A percentile compares a stretch with the other conserved stretches of the same genome.
Conservation (phyloP, 1,140 invertebrate genomes). For the Lerema accius region DNA sequence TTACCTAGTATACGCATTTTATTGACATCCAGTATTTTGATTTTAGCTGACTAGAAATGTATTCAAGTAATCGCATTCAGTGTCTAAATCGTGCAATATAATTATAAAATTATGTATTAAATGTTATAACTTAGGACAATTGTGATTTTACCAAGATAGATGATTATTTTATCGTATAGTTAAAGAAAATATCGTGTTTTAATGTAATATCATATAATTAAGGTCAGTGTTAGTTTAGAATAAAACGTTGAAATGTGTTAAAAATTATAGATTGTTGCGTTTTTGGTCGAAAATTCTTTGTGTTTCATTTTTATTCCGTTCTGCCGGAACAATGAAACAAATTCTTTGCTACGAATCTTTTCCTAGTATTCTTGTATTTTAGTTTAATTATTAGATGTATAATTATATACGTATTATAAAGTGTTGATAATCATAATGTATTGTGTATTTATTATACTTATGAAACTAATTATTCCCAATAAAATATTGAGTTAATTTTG, state of each 20-base stretch:
- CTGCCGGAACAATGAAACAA: constrained; percentile 19
- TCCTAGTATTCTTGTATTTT: constrained; percentile 43
- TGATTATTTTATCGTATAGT: constrained; percentile 73
- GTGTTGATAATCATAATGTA: constrained; percentile 72
- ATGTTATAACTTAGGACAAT: constrained; percentile 75
- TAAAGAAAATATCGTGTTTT: constrained; percentile 57
- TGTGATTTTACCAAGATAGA: constrained; percentile 79
- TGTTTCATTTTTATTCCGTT: constrained; percentile 41
- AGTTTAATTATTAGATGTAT: constrained; percentile 57
- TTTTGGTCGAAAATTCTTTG: neutral
- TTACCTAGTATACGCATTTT: neutral
- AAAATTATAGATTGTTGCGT: constrained; percentile 71
- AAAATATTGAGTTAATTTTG: constrained; percentile 75
- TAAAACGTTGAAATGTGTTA: constrained; percentile 69
- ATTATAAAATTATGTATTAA: constrained; percentile 46
- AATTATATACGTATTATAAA: constrained; percentile 66
- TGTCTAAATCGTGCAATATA: constrained; percentile 76
- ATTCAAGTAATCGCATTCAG: constrained; percentile 53
- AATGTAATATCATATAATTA: constrained; percentile 67
- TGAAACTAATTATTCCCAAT: constrained; percentile 75
- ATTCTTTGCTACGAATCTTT: constrained; percentile 33
- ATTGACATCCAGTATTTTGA: neutral
- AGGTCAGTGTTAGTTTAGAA: constrained; percentile 76
- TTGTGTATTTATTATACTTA: constrained; percentile 73
- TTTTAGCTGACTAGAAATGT: constrained; percentile 28